A percentile compares a stretch with the other conserved stretches of the same genome.
Conservation (phyloP, 1,140 invertebrate genomes). For the Drosophila carrolli region DNA sequence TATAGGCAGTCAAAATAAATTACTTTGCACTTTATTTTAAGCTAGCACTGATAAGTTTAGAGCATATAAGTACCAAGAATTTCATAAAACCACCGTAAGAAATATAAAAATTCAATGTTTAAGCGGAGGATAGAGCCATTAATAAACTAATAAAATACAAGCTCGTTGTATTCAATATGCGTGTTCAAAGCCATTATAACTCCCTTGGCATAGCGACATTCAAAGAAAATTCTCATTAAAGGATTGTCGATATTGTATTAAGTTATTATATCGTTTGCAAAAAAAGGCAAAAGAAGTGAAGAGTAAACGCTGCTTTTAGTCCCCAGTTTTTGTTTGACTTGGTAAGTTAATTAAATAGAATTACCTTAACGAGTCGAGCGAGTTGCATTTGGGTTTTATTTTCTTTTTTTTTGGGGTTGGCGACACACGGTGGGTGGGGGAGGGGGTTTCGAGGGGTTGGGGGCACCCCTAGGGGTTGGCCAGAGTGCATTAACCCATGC, state of each 20-base stretch:
- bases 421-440: not conserved
- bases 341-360: slow-evolving; percentile 76
- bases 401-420: slow-evolving; percentile 17
- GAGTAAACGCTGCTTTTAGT: slow-evolving; percentile 1
- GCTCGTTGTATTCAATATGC: not conserved
- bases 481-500: slow-evolving; percentile 86
- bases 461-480: slow-evolving; percentile 59
- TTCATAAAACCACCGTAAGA: no score
- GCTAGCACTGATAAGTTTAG: no score
- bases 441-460: slow-evolving; percentile 5
- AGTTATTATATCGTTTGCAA: slow-evolving; percentile 3
- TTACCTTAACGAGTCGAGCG: slow-evolving; percentile 51
- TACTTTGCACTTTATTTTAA: no score
- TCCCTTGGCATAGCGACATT: not conserved
- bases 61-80: no score
- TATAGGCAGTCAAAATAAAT: no score
- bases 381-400: slow-evolving; percentile 5
- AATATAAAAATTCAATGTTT: no score
- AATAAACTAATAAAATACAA: no score
- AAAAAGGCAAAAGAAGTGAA: slow-evolving; percentile 11
- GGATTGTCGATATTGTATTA: slow-evolving; percentile 30
- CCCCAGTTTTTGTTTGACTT: slow-evolving; percentile 26
- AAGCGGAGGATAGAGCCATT: no score
- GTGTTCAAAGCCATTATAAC: not conserved
- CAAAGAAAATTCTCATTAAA: not conserved